Evolutionary conservation across 2,888 invertebrate genomes (phyloP).

Genomic region (Opisthograptis luteolata): DNA sequence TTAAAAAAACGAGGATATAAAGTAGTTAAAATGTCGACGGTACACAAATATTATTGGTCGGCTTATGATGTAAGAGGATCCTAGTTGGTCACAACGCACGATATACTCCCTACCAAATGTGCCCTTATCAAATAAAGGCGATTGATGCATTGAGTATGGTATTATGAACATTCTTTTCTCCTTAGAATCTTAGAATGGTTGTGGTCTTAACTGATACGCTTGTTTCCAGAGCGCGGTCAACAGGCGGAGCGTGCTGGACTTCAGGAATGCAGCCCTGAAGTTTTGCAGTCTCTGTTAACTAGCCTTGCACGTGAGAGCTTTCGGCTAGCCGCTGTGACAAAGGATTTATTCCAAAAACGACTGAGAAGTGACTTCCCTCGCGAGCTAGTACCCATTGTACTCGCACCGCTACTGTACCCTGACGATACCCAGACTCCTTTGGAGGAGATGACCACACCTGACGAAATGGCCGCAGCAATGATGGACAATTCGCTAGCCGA

Average conservation of each 20-base stretch:
- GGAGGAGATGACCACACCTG: conserved; percentile 86
- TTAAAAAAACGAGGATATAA: too few relatives aligned
- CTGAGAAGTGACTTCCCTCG: conserved; percentile 94
- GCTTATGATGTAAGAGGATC: too few relatives aligned
- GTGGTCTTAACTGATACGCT: background rate
- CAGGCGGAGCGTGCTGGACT: conserved; percentile 91
- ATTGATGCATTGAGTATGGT: too few relatives aligned
- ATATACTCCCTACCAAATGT: too few relatives aligned
- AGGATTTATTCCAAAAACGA: conserved; percentile 91
- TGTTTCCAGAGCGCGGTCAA: conserved; percentile 83
- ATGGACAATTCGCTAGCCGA: conserved; percentile 93
- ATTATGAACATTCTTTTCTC: too few relatives aligned
- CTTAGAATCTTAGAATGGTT: too few relatives aligned
- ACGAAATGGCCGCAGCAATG: conserved; percentile 84
- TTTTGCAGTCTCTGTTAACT: conserved; percentile 91
- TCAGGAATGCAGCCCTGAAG: conserved; percentile 95
- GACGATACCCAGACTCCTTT: conserved; percentile 88
- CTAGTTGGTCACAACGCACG: too few relatives aligned
- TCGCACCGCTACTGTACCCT: conserved; percentile 94
- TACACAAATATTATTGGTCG: too few relatives aligned
- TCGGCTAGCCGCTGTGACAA: conserved; percentile 89
- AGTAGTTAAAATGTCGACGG: too few relatives aligned
- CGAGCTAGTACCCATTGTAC: conserved; percentile 94
- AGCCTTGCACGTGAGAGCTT: conserved; percentile 85
- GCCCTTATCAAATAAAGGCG: too few relatives aligned